Evolutionary conservation across 1,140 invertebrate genomes (phyloP), one percentile per base, ranked within the genome.

Genomic region (Drosophila willistoni): DNA sequence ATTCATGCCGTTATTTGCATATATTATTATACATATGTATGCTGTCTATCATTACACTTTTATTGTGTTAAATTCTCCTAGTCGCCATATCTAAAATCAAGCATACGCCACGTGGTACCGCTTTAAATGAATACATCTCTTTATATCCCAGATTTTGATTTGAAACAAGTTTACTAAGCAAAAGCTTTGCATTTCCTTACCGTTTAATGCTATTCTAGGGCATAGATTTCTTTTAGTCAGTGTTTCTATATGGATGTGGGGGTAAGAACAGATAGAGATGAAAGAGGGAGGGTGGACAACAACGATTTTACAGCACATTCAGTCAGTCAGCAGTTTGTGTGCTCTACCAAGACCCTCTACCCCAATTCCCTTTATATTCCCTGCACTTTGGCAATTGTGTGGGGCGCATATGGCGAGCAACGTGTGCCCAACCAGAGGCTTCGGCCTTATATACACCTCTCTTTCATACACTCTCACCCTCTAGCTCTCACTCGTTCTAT

Each of bases 371-470:
- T 5, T 54, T 13, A 41, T 22, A 7, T 22, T 12, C 59, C 68
- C 61, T 71, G 68, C 47, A 51, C 44, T 61, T 42, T 42, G 17
- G 36, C 39, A 42, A 41, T 73, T 57, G 65, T 78, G 59, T 75
- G 72, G 56, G 72, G 56, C 70, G 69, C 82, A 87, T 77, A 83
- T 86, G 83, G 79, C 83, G 63, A 63, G 61, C 68, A 86, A 82
- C 71, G 82, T 79, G 82, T 86, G 82, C 79, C 59, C 62, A 47
- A 65, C 56, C 62, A 29, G n/a, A 22, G 47, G 44, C 44, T 51
- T 51, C 17, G 9, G 44, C 44, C 19, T 51, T 51, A 51, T 19
- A 7, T 51, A 22, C 17, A 51, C 47, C n/a, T 39, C 44, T 62
- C 25, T 47, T 42, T 19, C 42, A 36, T 39, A n/a, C 17, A 51